Conservation (phyloP, 2,888 invertebrate species). For the Xestia ashworthii region DNA sequence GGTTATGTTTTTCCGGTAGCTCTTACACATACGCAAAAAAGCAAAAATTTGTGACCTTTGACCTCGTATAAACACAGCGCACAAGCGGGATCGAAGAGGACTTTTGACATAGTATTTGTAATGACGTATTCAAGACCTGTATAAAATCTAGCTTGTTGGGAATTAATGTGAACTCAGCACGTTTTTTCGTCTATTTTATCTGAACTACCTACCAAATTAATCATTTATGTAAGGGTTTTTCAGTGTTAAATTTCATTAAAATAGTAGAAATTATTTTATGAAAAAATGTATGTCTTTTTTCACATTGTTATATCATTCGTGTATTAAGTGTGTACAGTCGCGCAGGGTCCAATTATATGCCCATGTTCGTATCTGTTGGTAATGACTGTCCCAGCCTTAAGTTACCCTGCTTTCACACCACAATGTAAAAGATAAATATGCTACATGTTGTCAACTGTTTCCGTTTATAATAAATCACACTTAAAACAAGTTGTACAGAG, state of each 20-base stretch:
- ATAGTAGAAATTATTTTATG: conserved; percentile 40
- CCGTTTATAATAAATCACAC: not conserved
- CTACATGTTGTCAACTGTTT: not conserved
- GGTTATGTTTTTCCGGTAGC: no score
- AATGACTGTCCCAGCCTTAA: conserved; percentile 36
- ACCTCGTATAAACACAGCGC: no score
- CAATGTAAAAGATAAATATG: not conserved
- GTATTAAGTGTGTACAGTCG: conserved; percentile 21
- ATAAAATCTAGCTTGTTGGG: not conserved
- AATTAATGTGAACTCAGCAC: not conserved
- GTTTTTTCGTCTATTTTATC: not conserved
- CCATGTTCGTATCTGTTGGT: conserved; percentile 33
- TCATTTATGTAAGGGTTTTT: conserved; percentile 50
- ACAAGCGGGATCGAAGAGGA: not conserved
- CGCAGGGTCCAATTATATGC: conserved; percentile 10
- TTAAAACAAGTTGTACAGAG: not conserved
- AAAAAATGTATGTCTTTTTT: conserved; percentile 29
- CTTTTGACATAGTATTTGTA: not conserved
- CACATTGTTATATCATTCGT: conserved; percentile 22
- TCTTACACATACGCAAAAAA: no score
- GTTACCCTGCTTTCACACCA: conserved; percentile 4
- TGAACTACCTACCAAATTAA: conserved; percentile 50
- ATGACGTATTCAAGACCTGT: not conserved
- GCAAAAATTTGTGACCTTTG: no score
- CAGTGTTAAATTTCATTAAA: conserved; percentile 55